Evolutionary conservation across 2,797 vertebrate species (phyloP).

Genomic region (Gymnothorax reevesii): DNA sequence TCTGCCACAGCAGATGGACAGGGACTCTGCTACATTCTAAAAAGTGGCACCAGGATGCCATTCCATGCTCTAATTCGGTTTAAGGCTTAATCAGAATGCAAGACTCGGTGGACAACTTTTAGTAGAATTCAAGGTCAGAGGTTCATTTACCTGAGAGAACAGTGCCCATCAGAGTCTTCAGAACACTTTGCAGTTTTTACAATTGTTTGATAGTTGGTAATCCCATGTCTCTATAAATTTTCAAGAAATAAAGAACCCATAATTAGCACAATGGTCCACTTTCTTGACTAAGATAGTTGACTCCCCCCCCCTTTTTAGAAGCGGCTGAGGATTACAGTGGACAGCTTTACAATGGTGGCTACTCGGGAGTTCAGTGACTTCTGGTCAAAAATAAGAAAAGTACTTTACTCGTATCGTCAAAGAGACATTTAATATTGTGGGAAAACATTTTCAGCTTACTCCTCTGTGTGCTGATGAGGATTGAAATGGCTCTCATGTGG

Average conservation of each 20-base stretch:
- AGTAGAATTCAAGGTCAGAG: not conserved
- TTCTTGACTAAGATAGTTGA: no score
- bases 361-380: no score
- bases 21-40: not conserved
- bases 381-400: no score
- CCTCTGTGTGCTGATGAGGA: no score
- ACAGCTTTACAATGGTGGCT: no score
- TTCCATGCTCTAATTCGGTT: not conserved
- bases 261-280: not conserved
- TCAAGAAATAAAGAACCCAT: not conserved
- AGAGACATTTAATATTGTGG: no score
- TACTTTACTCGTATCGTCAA: no score
- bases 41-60: not conserved
- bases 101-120: not conserved
- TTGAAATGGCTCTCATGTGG: no score
- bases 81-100: not conserved
- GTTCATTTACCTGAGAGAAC: not conserved
- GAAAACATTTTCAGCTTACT: no score
- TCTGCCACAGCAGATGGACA: not conserved
- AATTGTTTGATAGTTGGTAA: not conserved
- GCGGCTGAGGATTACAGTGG: no score
- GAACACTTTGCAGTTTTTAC: not conserved
- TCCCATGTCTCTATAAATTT: not conserved
- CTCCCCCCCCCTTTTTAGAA: no score
- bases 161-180: not conserved